These are phyloP conservation scores for Drosophila kohkoa DNA, from an alignment of 1,140 invertebrate species.

Conservation along the genomic window DNA sequence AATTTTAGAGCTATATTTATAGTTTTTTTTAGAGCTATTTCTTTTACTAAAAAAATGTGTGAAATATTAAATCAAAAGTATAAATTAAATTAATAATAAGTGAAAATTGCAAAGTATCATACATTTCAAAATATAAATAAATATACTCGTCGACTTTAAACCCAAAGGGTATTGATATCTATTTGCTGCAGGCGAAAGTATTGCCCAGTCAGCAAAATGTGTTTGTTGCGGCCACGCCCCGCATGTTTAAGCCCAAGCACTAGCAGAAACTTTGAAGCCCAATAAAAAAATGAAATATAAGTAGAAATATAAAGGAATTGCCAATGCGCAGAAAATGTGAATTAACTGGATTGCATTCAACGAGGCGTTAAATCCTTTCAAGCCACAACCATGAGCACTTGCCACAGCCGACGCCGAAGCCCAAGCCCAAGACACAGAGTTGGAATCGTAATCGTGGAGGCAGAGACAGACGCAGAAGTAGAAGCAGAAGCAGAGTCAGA, in stretches of 20 bases:
- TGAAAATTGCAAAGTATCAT: too few relatives aligned
- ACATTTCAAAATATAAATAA: too few relatives aligned
- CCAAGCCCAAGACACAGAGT: background rate
- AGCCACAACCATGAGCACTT: conserved; percentile 23
- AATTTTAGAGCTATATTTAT: too few relatives aligned
- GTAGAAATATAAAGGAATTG: conserved; percentile 21
- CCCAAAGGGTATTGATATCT: background rate
- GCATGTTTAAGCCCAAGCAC: conserved; percentile 9
- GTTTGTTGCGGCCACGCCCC: conserved; percentile 4
- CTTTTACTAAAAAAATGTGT: too few relatives aligned
- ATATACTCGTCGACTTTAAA: background rate
- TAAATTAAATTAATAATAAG: too few relatives aligned
- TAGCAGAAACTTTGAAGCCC: conserved; percentile 25
- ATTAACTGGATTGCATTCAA: conserved; percentile 73
- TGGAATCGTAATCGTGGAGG: too few relatives aligned
- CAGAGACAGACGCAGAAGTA: too few relatives aligned
- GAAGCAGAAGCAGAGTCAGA: too few relatives aligned
- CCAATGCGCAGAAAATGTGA: conserved; percentile 59
- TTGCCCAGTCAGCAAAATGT: conserved; percentile 21
- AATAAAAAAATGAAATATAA: conserved; percentile 33
- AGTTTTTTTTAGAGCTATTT: too few relatives aligned
- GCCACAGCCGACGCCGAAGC: background rate
- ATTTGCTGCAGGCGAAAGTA: background rate
- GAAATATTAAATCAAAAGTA: too few relatives aligned
- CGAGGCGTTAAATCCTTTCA: conserved; percentile 70